These are phyloP conservation scores for Drosophila percnosoma DNA, from an alignment of 2,888 invertebrate genomes.

Conservation along the genomic window DNA sequence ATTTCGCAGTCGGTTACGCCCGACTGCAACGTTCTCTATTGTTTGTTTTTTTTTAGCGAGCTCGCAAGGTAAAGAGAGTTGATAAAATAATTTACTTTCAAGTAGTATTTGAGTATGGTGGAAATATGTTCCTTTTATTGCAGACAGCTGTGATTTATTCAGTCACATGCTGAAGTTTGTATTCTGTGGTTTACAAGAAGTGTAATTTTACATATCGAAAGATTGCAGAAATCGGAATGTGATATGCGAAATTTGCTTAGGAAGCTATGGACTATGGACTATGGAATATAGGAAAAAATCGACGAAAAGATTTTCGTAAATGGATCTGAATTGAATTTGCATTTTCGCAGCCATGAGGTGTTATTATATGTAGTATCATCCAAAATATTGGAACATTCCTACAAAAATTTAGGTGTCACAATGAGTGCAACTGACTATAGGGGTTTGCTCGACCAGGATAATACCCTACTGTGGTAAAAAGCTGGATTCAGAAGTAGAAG, in stretches of 20 bases:
- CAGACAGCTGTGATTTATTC: neutral
- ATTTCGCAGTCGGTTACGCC: no score
- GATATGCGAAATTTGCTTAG: neutral
- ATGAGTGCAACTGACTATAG: neutral
- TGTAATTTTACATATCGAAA: neutral
- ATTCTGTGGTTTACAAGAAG: neutral
- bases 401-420: neutral
- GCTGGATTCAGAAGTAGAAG: neutral
- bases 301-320: neutral
- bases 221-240: neutral
- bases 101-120: no score
- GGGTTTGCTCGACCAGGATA: neutral
- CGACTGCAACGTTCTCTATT: no score
- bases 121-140: neutral
- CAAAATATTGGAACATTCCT: neutral
- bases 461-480: neutral
- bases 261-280: neutral
- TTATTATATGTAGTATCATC: neutral
- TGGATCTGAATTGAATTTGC: neutral
- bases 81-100: no score
- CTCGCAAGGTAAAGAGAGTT: no score
- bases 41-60: no score
- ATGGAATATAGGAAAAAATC: neutral
- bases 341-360: no score
- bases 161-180: neutral